These are phyloP conservation scores for Melanostigma gelatinosum DNA, from an alignment of 2,113 vertebrate genomes.

Conservation along the genomic window DNA sequence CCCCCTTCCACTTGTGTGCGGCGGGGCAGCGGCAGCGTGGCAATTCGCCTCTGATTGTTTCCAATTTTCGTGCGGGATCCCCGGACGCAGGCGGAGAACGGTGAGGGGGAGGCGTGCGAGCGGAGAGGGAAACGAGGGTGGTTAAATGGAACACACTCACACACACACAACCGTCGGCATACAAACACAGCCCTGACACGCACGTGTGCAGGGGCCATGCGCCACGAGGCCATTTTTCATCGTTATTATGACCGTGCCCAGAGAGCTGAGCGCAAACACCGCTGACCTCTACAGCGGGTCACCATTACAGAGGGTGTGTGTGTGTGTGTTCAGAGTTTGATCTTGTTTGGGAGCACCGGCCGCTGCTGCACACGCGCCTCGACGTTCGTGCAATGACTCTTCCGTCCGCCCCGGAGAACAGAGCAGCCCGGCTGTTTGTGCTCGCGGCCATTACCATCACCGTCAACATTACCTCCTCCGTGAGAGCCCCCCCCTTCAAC, in stretches of 20 bases:
- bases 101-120: background rate
- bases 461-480: slow-evolving; percentile 32
- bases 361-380: slow-evolving; percentile 10
- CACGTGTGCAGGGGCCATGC: slow-evolving; percentile 16
- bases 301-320: slow-evolving; percentile 9
- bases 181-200: background rate
- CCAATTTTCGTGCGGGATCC: slow-evolving; percentile 60
- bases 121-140: background rate
- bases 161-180: background rate
- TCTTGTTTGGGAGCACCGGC: slow-evolving; percentile 4
- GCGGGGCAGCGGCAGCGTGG: background rate
- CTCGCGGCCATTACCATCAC: slow-evolving; percentile 54
- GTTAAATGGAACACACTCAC: slow-evolving; percentile 30
- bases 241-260: slow-evolving; percentile 46
- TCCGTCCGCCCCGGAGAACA: slow-evolving; percentile 14
- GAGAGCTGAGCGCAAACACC: slow-evolving; percentile 30
- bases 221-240: slow-evolving; percentile 56
- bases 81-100: slow-evolving; percentile 8
- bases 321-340: slow-evolving; percentile 20
- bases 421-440: slow-evolving; percentile 46
- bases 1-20: slow-evolving; percentile 58
- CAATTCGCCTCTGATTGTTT: slow-evolving; percentile 78
- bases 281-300: slow-evolving; percentile 60
- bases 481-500: slow-evolving; percentile 9
- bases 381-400: slow-evolving; percentile 42